Evolutionary conservation across 2,797 vertebrate species (phyloP), one percentile per base, ranked within the genome.

Genomic region (Oreochromis mossambicus): DNA sequence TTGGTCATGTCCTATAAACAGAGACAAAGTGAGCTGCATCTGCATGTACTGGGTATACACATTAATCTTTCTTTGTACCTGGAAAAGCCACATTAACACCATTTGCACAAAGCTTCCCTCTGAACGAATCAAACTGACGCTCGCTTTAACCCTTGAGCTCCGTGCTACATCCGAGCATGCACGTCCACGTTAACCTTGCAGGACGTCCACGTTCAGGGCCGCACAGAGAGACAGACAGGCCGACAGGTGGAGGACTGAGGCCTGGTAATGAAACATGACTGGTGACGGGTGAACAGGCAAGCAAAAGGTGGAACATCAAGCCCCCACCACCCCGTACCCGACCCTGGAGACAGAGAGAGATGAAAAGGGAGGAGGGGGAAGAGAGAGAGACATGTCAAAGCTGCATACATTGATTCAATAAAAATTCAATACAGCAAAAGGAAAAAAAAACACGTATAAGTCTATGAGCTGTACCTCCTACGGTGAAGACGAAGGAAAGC

Each of bases 181-280:
- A 63, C 48, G 79, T 82, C 89, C 86, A 14, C 6, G 80, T 89
- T 87, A 78, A 89, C 88, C 90, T 81, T 86, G 78, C 24, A 84
- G 80, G 81, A 75, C 52, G 50, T 51, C 55, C 63, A 58, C 51
- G 78, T 66, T 56, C 63, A 61, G n/a, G 81, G 63, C 83, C 11
- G 77, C 52, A 48, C 52, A 77, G 36, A 17, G 6, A 90, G 81
- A 80, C 1, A 55, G 86, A 87, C 58, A 78, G 82, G 80, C 78
- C 61, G 89, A 89, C 88, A 88, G 85, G 70, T 82, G 36, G 50
- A 86, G 80, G 90, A 87, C 81, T 63, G 86, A 90, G 58, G 82
- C 78, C 86, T 80, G 79, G 56, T 92, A 93, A 93, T 92, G 93
- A 93, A 90, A 93, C 91, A 91, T 87, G 90, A 92, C 90, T 83